phyloP scores from a whole-genome alignment of 1,140 invertebrate genomes.

The Tetragonula clypearis region DNA sequence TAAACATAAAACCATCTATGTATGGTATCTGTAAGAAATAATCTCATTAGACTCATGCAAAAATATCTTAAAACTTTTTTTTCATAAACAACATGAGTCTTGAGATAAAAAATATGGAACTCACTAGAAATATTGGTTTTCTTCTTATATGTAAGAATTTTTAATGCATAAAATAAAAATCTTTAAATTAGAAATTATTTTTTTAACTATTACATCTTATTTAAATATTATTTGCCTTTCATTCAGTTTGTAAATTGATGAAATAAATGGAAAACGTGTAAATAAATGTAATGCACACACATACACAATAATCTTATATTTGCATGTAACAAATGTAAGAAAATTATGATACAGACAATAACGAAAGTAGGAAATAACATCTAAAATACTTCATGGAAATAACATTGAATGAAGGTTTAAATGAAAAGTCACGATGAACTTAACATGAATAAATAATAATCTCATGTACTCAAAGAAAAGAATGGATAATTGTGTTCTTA shows the following conservation, averaged over 20 bases:
- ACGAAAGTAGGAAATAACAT: not conserved
- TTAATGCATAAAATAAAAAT: not conserved
- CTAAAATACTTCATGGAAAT: not conserved
- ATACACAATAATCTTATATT: not conserved
- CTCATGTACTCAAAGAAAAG: not conserved
- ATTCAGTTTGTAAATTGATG: not conserved
- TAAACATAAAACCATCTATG: conserved; percentile 86
- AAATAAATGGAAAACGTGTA: conserved; percentile 6
- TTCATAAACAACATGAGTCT: conserved; percentile 32
- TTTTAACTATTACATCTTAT: not conserved
- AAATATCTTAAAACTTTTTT: conserved; percentile 31
- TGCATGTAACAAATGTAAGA: not conserved
- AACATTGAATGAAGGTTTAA: conserved; percentile 19
- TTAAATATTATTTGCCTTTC: not conserved
- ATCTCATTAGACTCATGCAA: conserved; percentile 64
- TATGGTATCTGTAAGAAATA: conserved; percentile 82
- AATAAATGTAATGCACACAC: conserved; percentile 31
- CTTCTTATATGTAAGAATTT: not conserved
- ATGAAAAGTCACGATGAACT: not conserved
- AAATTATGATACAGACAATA: not conserved
- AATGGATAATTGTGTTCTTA: not conserved
- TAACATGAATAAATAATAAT: not conserved
- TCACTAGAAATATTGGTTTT: not conserved
- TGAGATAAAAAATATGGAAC: conserved; percentile 28
- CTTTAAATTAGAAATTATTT: not conserved